Conservation (phyloP, 2,113 vertebrate species). For the human (Homo sapiens) region DNA sequence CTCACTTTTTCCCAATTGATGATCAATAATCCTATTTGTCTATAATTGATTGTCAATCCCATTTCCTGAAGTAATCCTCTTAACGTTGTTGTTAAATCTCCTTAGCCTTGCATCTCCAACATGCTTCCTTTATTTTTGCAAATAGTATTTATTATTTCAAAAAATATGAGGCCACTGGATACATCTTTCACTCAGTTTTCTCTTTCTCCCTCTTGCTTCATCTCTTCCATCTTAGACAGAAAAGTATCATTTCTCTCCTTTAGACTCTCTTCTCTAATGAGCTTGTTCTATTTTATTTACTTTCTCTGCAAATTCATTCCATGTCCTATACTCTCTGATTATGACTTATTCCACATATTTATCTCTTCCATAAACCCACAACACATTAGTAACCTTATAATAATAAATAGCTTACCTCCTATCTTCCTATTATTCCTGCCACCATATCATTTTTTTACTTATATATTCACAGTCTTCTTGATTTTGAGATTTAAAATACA, state of each 20-base stretch:
- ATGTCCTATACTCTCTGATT: background rate
- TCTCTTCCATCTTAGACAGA: background rate
- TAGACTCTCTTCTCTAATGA: too few relatives aligned
- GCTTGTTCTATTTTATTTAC: background rate
- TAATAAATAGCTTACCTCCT: background rate
- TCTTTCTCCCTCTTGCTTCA: background rate
- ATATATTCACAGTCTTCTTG: background rate
- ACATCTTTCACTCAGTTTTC: background rate
- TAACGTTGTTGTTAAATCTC: background rate
- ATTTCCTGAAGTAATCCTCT: background rate
- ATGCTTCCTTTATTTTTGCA: background rate
- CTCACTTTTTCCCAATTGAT: background rate
- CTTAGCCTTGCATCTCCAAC: background rate
- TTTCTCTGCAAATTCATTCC: background rate
- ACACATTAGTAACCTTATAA: background rate
- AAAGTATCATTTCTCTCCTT: background rate
- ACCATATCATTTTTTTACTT: background rate
- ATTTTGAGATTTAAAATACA: background rate
- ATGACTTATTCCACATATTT: background rate
- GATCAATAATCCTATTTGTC: background rate
- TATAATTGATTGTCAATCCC: background rate
- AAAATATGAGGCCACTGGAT: background rate
- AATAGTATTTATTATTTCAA: background rate
- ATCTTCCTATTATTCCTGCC: background rate
- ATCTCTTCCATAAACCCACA: background rate